Evolutionary conservation across 1,140 invertebrate genomes (phyloP), one percentile per base, ranked within the genome.

Genomic region (Zaprionus ornatus): DNA sequence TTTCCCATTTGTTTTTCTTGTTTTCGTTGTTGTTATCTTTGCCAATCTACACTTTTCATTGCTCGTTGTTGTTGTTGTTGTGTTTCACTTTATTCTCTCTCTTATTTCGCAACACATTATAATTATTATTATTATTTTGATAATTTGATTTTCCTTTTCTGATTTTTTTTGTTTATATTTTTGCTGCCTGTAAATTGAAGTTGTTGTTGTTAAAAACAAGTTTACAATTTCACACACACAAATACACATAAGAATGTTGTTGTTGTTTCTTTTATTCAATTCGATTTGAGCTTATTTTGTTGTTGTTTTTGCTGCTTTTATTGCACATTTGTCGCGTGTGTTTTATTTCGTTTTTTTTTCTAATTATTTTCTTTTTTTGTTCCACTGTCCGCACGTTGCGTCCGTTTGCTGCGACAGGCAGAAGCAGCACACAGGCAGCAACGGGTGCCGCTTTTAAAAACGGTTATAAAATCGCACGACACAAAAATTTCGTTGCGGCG

Each of bases 381-480:
- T 64, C 55, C 45, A 13, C 45, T 50, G 78, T 85, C 64, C 45
- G 45, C 19, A 37, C 48, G 21, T 64, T 71, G 40, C 61, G 50
- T 69, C 55, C 29, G 29, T 32, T 32, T 32, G 40, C 40, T 45
- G 40, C 74, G 68, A 76, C 64, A 75, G 64, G 77, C 77, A 63
- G 65, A 57, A 55, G 74, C 74, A 68, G 40, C 40, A 17, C 4
- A 23, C n/a, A 29, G 9, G 19, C 45, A 50, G 75, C 82, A 78
- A 68, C 61, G 68, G 67, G 83, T 76, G 82, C 67, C 83, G 77
- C 80, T 80, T 80, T 82, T 82, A 35, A 82, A 79, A 86, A 79
- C 82, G 75, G 70, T 86, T 86, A 82, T 83, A 83, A 87, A 87
- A 78, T 83, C 74, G 74, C 77, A 82, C 84, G 77, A 80, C 77